Evolutionary conservation across 2,797 vertebrate genomes (phyloP).

Genomic region (Numenius phaeopus): DNA sequence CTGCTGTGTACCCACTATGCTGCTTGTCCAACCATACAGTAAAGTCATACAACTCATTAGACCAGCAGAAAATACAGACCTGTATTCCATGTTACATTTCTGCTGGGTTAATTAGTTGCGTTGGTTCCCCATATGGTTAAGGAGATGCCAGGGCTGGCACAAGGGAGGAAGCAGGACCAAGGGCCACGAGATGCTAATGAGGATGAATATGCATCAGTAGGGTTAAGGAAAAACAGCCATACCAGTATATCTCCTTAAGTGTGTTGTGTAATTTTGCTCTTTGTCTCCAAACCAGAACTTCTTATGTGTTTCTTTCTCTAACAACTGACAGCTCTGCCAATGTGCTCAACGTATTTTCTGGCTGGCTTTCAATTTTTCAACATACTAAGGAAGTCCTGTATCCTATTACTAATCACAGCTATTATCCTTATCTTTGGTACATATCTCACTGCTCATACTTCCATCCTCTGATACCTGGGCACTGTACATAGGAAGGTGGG

Average conservation of each 20-base stretch:
- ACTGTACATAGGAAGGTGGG: neutral
- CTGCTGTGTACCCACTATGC: neutral
- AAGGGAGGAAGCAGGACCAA: neutral
- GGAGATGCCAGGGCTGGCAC: neutral
- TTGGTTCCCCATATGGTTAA: neutral
- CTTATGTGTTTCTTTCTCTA: neutral
- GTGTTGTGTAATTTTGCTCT: neutral
- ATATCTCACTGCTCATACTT: neutral
- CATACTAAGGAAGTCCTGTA: neutral
- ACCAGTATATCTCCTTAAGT: neutral
- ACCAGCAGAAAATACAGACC: neutral
- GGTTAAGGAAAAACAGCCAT: neutral
- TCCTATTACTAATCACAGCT: neutral
- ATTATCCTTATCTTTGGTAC: neutral
- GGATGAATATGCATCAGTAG: neutral
- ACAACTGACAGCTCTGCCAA: neutral
- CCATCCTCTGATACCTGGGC: neutral
- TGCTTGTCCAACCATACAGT: neutral
- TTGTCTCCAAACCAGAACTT: neutral
- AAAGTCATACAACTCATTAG: neutral
- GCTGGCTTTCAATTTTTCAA: neutral
- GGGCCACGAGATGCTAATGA: neutral
- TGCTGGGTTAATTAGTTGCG: neutral
- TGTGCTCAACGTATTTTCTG: neutral
- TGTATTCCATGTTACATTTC: neutral